phyloP scores from a whole-genome alignment of 2,113 vertebrate genomes.

The Noctilio leporinus region DNA sequence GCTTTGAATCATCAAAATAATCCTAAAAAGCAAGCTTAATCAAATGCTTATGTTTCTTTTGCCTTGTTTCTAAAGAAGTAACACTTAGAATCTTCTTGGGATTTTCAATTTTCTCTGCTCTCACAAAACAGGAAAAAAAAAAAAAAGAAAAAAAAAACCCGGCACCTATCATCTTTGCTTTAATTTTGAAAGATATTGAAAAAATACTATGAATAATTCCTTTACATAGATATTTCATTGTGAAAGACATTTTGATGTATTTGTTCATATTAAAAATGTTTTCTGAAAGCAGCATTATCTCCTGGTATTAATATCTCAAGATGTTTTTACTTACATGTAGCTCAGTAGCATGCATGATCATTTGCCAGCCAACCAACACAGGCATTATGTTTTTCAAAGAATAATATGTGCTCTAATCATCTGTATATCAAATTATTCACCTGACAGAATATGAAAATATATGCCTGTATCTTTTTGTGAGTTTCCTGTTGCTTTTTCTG shows the following conservation, averaged over 20 bases:
- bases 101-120: neutral
- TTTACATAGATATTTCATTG: neutral
- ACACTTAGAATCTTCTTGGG: neutral
- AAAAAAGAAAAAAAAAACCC: neutral
- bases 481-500: constrained; percentile 28
- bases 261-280: constrained; percentile 39
- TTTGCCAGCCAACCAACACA: neutral
- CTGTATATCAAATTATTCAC: neutral
- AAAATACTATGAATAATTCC: neutral
- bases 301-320: neutral
- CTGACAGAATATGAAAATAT: constrained; percentile 43
- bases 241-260: constrained; percentile 13
- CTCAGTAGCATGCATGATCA: neutral
- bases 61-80: constrained; percentile 18
- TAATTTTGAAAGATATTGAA: neutral
- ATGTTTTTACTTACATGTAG: neutral
- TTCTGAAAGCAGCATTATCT: constrained; percentile 45
- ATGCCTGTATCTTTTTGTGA: constrained; percentile 36
- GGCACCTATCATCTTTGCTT: neutral
- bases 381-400: constrained; percentile 5
- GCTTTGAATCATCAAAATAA: neutral
- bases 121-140: constrained; percentile 26
- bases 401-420: neutral
- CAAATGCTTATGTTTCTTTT: neutral
- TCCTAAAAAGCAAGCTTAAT: neutral